Evolutionary conservation across 2,888 invertebrate species (phyloP).

Genomic region (Carcina quercana): DNA sequence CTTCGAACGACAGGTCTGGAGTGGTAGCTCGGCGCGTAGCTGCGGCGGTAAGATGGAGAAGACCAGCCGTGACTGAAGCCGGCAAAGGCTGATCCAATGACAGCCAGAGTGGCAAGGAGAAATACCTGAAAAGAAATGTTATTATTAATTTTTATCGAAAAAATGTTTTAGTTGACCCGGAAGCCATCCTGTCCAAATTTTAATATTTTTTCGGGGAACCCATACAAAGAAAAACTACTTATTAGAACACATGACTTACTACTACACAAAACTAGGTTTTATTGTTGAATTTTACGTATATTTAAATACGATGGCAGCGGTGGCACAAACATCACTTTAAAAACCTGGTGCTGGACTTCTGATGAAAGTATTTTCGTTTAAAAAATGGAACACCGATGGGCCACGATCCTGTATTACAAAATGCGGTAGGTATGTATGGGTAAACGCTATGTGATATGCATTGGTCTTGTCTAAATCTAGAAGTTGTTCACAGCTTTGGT

Average conservation of each 20-base stretch:
- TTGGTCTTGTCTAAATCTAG: too few relatives aligned
- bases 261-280: neutral
- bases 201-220: neutral
- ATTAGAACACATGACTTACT: neutral
- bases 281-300: neutral
- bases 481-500: too few relatives aligned
- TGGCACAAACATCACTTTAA: too few relatives aligned
- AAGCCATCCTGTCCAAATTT: neutral
- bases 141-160: neutral
- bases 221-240: neutral
- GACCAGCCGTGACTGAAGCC: constrained; percentile 1
- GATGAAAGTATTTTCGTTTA: too few relatives aligned
- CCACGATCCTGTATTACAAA: too few relatives aligned
- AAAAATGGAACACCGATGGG: too few relatives aligned
- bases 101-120: constrained; percentile 25
- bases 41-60: neutral
- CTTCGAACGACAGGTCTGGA: constrained; percentile 6
- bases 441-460: too few relatives aligned
- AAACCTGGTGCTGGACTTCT: too few relatives aligned
- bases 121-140: constrained; percentile 20
- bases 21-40: neutral
- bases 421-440: too few relatives aligned
- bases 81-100: constrained; percentile 8
- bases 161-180: neutral
- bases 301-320: neutral